Base-by-base conservation (phyloP, 2,113 vertebrate species). In the Phylloscopus whistleri region DNA sequence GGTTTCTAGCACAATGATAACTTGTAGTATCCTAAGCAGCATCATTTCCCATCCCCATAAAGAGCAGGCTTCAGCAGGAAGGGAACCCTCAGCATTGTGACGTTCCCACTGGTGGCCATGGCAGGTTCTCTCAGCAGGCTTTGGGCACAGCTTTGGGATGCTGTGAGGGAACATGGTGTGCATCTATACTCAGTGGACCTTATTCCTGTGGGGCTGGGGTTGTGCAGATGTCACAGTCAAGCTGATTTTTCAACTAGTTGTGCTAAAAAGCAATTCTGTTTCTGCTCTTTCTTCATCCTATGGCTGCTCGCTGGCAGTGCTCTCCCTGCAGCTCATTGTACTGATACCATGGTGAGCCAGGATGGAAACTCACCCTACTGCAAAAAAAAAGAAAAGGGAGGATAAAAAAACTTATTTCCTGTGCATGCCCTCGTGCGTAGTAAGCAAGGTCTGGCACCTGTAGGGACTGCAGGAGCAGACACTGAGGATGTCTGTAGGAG, bases 161-260 rank as follows among this genome's bases (percentile, higher is more conserved):
- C 63, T 53, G 37, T 10, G 35, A n/a, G 31, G 27, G n/a, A 53
- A 7, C 43, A 24, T 13, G 4, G 24, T 1, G 0, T 52, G 24
- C 10, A 44, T 26, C 37, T 72, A 14, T 26, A 16, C 0, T 0
- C 1, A 4, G 28, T 24, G 53, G 44, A 26, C 30, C 21, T 48
- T 37, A 28, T 31, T 73, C 22, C 44, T 88, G 0, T 37, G 52
- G 37, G 62, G 16, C 17, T 83, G 43, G 11, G 39, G 8, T 5
- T 15, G 26, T 59, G 39, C 35, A 37, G 43, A 16, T n/a, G 33
- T 63, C 3, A 2, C 35, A 55, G 13, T 7, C 18, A 56, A 74
- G 64, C 24, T 74, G 31, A 62, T 74, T 74, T 78, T 52, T 55
- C 35, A 52, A 10, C 15, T 33, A 15, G 44, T 17, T 77, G 64